Conservation (phyloP, 92 coral and sea anemone genomes). For the Zoanthus sansibaricus region DNA sequence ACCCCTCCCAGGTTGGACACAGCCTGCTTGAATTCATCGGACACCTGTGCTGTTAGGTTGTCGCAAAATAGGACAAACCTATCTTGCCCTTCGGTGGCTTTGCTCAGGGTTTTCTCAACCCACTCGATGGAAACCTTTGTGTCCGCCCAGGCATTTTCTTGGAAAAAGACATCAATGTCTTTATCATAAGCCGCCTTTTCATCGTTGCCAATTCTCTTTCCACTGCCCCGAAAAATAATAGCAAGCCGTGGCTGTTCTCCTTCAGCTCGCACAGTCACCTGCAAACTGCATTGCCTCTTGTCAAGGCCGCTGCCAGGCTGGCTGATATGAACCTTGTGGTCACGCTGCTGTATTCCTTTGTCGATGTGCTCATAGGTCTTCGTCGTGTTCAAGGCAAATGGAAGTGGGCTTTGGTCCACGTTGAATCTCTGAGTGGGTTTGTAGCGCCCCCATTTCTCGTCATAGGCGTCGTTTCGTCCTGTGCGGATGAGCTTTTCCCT, state of each 20-base stretch:
- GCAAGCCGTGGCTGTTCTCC: slow-evolving; percentile 44
- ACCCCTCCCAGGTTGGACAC: slow-evolving; percentile 54
- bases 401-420: slow-evolving; percentile 56
- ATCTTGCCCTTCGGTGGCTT: background rate
- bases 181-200: slow-evolving; percentile 44
- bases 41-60: slow-evolving; percentile 47
- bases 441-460: slow-evolving; percentile 50
- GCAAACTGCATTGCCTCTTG: slow-evolving; percentile 34
- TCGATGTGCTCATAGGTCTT: slow-evolving; percentile 37
- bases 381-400: slow-evolving; percentile 27
- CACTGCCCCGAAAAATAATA: slow-evolving; percentile 39
- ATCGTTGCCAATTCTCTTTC: slow-evolving; percentile 44
- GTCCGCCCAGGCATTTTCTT: slow-evolving; percentile 55
- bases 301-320: slow-evolving; percentile 46
- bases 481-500: slow-evolving; percentile 48
- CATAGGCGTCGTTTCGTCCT: slow-evolving; percentile 40
- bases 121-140: slow-evolving; percentile 48
- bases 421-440: slow-evolving; percentile 37
- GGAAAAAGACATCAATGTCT: slow-evolving; percentile 53
- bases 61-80: slow-evolving; percentile 54
- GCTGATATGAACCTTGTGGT: slow-evolving; percentile 46
- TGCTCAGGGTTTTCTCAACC: slow-evolving; percentile 44
- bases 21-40: slow-evolving; percentile 53
- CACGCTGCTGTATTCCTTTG: background rate
- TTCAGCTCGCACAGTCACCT: slow-evolving; percentile 38